Evolutionary conservation across 2,113 vertebrate genomes (phyloP).

Genomic region (Pomatostomus ruficeps): DNA sequence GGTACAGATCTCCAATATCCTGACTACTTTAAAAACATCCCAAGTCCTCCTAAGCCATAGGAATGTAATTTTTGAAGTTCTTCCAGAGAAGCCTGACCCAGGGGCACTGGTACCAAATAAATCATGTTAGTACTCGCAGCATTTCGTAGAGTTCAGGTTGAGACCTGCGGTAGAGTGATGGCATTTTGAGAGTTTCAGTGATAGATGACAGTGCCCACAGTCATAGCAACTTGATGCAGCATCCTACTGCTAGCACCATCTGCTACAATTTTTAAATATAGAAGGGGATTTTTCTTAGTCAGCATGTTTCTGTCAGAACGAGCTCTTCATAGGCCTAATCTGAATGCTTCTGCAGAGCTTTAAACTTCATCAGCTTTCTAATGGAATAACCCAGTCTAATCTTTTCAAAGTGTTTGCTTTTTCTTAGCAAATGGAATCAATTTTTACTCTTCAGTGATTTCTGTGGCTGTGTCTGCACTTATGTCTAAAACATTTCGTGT

Average conservation of each 20-base stretch:
- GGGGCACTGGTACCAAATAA: background rate
- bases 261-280: constrained; percentile 58
- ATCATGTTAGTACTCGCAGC: background rate
- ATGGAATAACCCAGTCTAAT: constrained; percentile 14
- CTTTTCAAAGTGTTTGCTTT: background rate
- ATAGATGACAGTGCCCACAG: constrained; percentile 30
- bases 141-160: background rate
- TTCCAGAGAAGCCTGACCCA: background rate
- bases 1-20: background rate
- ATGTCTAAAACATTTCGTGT: background rate
- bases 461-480: background rate
- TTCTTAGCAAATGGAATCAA: constrained; percentile 10
- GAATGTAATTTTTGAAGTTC: background rate
- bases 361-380: constrained; percentile 13
- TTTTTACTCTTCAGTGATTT: constrained; percentile 47
- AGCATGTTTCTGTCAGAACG: constrained; percentile 51
- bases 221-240: constrained; percentile 5
- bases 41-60: background rate
- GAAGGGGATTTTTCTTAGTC: constrained; percentile 57
- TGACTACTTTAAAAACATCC: background rate
- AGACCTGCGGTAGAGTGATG: background rate
- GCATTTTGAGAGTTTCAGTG: background rate
- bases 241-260: constrained; percentile 49
- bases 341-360: background rate
- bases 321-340: background rate